Evolutionary conservation across 2,113 vertebrate genomes (phyloP).

Genomic region (Haemorhous mexicanus): DNA sequence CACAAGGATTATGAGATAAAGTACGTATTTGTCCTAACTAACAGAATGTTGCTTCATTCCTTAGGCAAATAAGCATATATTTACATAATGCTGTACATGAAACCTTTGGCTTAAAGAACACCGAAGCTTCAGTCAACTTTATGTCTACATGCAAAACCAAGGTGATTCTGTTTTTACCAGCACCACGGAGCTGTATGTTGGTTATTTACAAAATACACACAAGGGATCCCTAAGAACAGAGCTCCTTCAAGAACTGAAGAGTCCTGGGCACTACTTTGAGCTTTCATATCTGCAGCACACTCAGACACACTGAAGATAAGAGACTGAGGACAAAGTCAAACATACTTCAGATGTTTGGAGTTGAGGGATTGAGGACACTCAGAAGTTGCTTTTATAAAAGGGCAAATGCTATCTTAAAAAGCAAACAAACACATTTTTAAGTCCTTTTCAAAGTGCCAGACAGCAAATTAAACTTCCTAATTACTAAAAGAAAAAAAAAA

Average conservation of each 20-base stretch:
- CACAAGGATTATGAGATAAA: slow-evolving; percentile 48
- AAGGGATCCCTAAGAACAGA: not conserved
- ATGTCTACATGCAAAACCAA: not conserved
- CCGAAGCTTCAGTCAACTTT: not conserved
- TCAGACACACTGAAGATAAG: slow-evolving; percentile 5
- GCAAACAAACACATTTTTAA: slow-evolving; percentile 6
- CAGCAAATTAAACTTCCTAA: slow-evolving; percentile 28
- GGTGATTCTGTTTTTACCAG: not conserved
- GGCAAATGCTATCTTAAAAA: slow-evolving; percentile 48
- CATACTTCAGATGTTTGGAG: slow-evolving; percentile 27
- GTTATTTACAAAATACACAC: not conserved
- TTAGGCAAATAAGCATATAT: not conserved
- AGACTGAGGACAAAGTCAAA: slow-evolving; percentile 34
- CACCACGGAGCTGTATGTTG: not conserved
- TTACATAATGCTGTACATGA: slow-evolving; percentile 6
- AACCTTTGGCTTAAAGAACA: not conserved
- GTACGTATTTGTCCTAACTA: not conserved
- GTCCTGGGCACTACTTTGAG: not conserved
- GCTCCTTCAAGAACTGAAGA: not conserved
- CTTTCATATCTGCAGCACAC: not conserved
- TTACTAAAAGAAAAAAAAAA: not conserved
- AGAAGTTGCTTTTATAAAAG: not conserved
- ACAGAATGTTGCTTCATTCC: slow-evolving; percentile 31
- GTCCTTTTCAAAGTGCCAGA: slow-evolving; percentile 6
- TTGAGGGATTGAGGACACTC: not conserved